phyloP scores from a whole-genome alignment of 2,888 invertebrate genomes.

The Portevinia maculata region DNA sequence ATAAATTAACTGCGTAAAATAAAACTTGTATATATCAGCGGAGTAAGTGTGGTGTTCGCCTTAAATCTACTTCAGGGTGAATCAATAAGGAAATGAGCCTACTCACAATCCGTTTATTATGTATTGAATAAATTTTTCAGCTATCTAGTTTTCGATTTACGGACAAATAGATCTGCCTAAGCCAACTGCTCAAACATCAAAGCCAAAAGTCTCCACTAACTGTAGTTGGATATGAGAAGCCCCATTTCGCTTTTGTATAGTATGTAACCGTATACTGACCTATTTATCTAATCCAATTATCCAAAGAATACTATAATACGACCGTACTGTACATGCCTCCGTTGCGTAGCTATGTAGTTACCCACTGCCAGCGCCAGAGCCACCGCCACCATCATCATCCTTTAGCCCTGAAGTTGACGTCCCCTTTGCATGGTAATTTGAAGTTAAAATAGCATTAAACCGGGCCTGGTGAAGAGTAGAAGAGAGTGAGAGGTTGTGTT shows the following conservation, averaged over 20 bases:
- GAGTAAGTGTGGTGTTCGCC: too few species aligned
- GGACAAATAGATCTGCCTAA: constrained; percentile 24
- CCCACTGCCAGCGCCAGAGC: neutral
- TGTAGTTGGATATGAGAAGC: constrained; percentile 50
- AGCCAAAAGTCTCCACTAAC: constrained; percentile 46
- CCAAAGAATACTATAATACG: constrained; percentile 8
- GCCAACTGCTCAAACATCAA: constrained; percentile 27
- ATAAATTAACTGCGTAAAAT: too few species aligned
- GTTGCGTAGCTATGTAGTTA: neutral
- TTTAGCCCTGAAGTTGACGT: constrained; percentile 63
- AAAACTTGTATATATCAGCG: too few species aligned
- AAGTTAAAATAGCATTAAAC: constrained; percentile 28
- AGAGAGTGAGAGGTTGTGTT: neutral
- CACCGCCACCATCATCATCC: constrained; percentile 51
- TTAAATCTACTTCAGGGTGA: too few species aligned
- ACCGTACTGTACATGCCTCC: constrained; percentile 3
- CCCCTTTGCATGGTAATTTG: constrained; percentile 46
- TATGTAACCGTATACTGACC: constrained; percentile 65
- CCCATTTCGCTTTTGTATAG: constrained; percentile 44
- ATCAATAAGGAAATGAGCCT: too few species aligned
- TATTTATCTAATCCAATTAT: constrained; percentile 73
- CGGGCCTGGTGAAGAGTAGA: too few species aligned
- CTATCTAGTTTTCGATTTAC: too few species aligned
- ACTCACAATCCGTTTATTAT: too few species aligned
- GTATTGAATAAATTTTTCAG: too few species aligned